Evolutionary conservation across 2,888 invertebrate species (phyloP).

Genomic region (Leptopilina syphax): DNA sequence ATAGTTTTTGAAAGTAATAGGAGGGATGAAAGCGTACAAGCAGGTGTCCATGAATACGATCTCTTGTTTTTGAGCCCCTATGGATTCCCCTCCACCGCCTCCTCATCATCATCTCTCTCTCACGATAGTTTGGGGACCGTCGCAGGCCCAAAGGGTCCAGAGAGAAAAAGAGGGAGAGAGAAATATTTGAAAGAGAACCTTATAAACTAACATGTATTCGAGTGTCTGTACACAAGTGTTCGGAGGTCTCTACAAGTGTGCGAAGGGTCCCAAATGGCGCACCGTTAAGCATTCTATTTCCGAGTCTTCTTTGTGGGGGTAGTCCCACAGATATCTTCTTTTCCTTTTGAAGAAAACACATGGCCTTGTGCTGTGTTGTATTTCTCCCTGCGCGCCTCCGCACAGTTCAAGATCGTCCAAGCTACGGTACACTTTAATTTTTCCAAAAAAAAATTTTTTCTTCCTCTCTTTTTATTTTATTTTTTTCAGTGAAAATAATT

Average conservation of each 20-base stretch:
- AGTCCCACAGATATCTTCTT: constrained; percentile 41
- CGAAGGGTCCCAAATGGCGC: background rate
- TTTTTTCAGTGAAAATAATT: background rate
- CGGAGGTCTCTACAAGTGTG: constrained; percentile 16
- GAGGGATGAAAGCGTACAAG: background rate
- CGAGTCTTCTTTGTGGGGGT: constrained; percentile 39
- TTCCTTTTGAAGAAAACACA: constrained; percentile 34
- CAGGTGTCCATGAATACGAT: constrained; percentile 27
- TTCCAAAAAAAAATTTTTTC: background rate
- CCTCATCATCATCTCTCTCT: too few species aligned
- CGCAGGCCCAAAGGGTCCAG: constrained; percentile 27
- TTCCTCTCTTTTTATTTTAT: background rate
- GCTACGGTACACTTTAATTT: background rate
- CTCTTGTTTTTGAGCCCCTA: constrained; percentile 32
- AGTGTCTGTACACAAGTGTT: background rate
- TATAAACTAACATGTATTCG: too few species aligned
- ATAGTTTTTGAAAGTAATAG: background rate
- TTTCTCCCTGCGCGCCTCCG: constrained; percentile 13
- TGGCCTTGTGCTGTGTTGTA: constrained; percentile 31
- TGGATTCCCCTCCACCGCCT: background rate
- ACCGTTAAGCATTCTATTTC: constrained; percentile 28
- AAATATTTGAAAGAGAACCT: too few species aligned
- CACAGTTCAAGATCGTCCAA: constrained; percentile 8
- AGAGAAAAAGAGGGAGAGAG: too few species aligned
- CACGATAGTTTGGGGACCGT: background rate